Base-by-base conservation (phyloP, 1,140 invertebrate genomes). In the Drosophila dunni region DNA sequence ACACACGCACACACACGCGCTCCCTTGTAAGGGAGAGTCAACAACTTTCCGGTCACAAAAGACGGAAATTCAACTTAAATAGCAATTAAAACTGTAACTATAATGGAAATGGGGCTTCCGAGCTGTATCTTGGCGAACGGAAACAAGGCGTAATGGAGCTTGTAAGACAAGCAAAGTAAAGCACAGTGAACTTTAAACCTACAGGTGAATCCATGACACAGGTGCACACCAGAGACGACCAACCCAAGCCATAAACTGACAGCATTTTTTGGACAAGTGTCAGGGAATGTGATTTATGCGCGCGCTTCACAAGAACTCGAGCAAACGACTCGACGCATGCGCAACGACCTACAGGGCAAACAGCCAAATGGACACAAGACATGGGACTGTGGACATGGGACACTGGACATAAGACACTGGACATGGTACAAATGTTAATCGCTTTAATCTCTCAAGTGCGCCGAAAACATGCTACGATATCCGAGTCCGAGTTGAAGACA, bases 381-480 rank as follows among this genome's bases (percentile, higher is more conserved):
- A 20, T 4, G 3, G 40, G 54, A 65, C 46, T 13, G 1, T 2
- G 15, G 36, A 15, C 64, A 57, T 0, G 15, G 48, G 54, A 58
- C 24, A 40, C 11, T 11, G 46, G 45, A 78, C 45, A 68, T 58
- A 40, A 62, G 44, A 71, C 77, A 75, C 71, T 68, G 60, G 81
- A 85, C 81, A 81, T 75, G 75, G 67, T 81, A 89, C 74, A 83
- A 88, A 88, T 89, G 84, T 89, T 89, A 89, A 89, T 89, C 84
- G 84, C 78, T 81, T 89, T 89, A 90, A 88, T 88, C 84, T 88
- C 78, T 80, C 84, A 79, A 88, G 84, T 89, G 84, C 84, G 84
- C 84, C 84, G 80, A 84, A 83, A 88, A 89, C 84, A 89, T 78
- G 72, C 69, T 67, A 82, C 77, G 75, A 88, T 83, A 72, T 74